A percentile compares a stretch with the other conserved stretches of the same genome.
Evolutionary conservation across 2,113 vertebrate genomes (phyloP).

Genomic region (Elephas maximus): DNA sequence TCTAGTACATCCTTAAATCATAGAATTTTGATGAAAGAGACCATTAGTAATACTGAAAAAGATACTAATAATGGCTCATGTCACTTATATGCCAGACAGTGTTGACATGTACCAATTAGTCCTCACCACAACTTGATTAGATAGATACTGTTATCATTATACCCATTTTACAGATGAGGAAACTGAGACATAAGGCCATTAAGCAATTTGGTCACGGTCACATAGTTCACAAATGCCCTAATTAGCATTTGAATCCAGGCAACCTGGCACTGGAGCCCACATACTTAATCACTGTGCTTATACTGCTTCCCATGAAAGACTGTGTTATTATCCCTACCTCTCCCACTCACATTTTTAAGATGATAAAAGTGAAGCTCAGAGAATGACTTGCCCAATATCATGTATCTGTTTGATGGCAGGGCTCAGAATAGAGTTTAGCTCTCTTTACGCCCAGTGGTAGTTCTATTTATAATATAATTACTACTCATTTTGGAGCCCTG

Average conservation of each 20-base stretch:
- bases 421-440: not conserved
- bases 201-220: not conserved
- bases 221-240: not conserved
- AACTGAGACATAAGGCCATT: not conserved
- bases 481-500: not conserved
- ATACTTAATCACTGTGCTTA: not conserved
- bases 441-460: not conserved
- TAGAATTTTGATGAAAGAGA: constrained; percentile 29
- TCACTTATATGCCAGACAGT: not conserved
- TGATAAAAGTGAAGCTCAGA: not conserved
- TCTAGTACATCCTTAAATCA: not conserved
- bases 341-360: not conserved
- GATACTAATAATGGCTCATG: not conserved
- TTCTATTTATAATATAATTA: not conserved
- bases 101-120: not conserved
- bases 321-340: not conserved
- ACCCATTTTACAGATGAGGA: not conserved
- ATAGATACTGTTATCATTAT: not conserved
- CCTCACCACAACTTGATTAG: not conserved
- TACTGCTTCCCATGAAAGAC: not conserved
- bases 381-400: not conserved
- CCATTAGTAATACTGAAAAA: not conserved
- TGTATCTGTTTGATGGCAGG: not conserved
- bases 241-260: not conserved
- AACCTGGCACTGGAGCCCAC: not conserved